Evolutionary conservation across 2,113 vertebrate species (phyloP), one percentile per base, ranked within the genome.

Genomic region (Balaeniceps rex): DNA sequence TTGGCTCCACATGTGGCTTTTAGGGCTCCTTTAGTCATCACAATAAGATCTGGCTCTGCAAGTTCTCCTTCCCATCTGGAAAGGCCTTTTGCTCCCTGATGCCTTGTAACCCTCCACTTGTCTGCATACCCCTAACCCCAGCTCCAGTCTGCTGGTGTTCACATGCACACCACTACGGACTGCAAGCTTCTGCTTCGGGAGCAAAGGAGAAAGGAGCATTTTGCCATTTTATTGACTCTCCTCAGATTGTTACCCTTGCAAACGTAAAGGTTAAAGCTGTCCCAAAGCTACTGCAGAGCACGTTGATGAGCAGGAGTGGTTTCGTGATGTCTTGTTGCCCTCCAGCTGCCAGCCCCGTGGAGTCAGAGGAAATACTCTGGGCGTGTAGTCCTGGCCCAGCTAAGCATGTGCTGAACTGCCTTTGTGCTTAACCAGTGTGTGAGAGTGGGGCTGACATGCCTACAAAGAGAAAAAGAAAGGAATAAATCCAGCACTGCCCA

Each of bases 151-250:
- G 44, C 29, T 57, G 44, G 4, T 49, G 31, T 77, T 92, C 19
- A 21, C 44, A 9, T 13, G 14, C 6, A 2, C 14, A 34, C 57
- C 1, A 0, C 57, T 36, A 29, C 2, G 8, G 12, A 40, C 3
- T 5, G 16, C 75, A 76, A 55, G 25, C 19, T 76, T 10, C 44
- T 72, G 9, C 40, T 29, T 83, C 29, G 24, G 25, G 6, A 61
- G 10, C 22, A 65, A 72, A 57, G 19, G 9, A 31, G 14, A 74
- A 93, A 88, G 8, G 44, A 88, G 7, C 10, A 49, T 68, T 90
- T 52, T 88, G 9, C 36, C 18, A 42, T 36, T 92, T 61, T 23
- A 4, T 65, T 65, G 52, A 46, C 10, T 87, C 19, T 1, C 21
- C 33, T 65, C 40, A 69, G 26, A 10, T 74, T 46, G 28, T 31